Percentiles rank a stretch among this genome's conserved stretches.
phyloP scores from a whole-genome alignment of 2,888 invertebrate genomes.

The Colostygia pectinataria region DNA sequence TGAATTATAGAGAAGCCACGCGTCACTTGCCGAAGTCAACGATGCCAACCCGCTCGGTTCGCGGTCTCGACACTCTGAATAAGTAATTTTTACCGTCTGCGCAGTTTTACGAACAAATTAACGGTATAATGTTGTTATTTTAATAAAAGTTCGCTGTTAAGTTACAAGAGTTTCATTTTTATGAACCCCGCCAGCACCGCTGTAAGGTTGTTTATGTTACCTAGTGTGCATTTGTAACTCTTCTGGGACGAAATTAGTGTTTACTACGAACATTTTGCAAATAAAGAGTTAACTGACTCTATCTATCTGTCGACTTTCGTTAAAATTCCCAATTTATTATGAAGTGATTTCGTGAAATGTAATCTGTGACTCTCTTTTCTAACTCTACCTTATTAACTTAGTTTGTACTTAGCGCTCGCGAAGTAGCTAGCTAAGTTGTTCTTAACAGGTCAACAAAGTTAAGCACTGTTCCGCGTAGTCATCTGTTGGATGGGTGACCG shows the following conservation, averaged over 20 bases:
- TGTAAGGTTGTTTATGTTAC: conserved; percentile 63
- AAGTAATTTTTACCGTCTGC: conserved; percentile 79
- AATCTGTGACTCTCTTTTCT: too few species aligned
- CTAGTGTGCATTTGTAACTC: conserved; percentile 13
- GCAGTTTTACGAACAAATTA: conserved; percentile 82
- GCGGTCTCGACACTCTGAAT: conserved; percentile 72
- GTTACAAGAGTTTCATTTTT: conserved; percentile 72
- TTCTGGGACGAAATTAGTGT: conserved; percentile 12
- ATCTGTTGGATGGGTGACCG: too few species aligned
- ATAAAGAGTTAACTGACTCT: too few species aligned
- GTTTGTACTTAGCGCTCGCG: too few species aligned
- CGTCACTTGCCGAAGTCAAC: conserved; percentile 57
- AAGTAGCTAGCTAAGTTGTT: too few species aligned
- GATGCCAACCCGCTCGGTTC: conserved; percentile 48
- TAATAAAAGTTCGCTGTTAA: conserved; percentile 76
- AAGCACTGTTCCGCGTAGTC: too few species aligned
- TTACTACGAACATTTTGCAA: not conserved
- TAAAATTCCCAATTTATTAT: too few species aligned
- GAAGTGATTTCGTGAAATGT: too few species aligned
- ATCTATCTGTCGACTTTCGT: too few species aligned
- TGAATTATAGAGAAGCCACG: conserved; percentile 73
- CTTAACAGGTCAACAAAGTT: too few species aligned
- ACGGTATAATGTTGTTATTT: conserved; percentile 79
- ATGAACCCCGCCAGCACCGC: conserved; percentile 62
- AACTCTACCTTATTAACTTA: too few species aligned